Percentiles rank a stretch among this genome's conserved stretches.
Evolutionary conservation across 2,888 invertebrate species (phyloP).

Genomic region (Clostera curtula): DNA sequence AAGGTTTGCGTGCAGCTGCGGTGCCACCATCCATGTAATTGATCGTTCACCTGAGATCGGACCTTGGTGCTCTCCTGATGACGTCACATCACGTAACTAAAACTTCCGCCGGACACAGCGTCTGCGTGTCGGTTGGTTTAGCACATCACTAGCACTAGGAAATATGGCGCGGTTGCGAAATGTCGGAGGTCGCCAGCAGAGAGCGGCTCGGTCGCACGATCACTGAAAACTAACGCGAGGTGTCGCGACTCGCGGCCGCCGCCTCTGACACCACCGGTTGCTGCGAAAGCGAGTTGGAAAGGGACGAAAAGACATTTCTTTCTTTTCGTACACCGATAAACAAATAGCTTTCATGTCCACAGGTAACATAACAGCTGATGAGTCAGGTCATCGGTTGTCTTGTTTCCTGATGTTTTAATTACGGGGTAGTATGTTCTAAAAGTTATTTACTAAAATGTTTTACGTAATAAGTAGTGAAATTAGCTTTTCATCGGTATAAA

Average conservation of each 20-base stretch:
- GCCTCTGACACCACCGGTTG: conserved; percentile 20
- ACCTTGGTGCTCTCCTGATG: conserved; percentile 33
- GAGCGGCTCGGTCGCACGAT: conserved; percentile 62
- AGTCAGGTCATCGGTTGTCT: conserved; percentile 15
- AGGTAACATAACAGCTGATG: conserved; percentile 33
- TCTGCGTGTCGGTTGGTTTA: conserved; percentile 38
- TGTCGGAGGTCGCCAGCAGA: conserved; percentile 58
- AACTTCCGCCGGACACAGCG: conserved; percentile 39
- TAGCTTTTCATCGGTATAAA: no score
- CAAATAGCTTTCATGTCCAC: conserved; percentile 50
- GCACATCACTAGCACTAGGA: conserved; percentile 64
- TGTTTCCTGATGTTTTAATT: not conserved
- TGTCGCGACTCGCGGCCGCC: conserved; percentile 33
- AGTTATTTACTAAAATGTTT: no score
- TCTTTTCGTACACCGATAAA: conserved; percentile 48
- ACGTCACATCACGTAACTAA: conserved; percentile 28
- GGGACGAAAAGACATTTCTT: conserved; percentile 63
- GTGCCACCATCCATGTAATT: conserved; percentile 28
- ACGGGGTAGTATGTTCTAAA: not conserved
- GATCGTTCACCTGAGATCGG: conserved; percentile 42
- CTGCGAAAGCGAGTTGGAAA: conserved; percentile 61
- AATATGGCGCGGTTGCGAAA: conserved; percentile 47
- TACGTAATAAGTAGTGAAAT: no score
- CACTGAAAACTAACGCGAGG: conserved; percentile 63
- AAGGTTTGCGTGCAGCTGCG: conserved; percentile 45